Conservation (phyloP, 2,113 vertebrate species). For the Chroicocephalus ridibundus region DNA sequence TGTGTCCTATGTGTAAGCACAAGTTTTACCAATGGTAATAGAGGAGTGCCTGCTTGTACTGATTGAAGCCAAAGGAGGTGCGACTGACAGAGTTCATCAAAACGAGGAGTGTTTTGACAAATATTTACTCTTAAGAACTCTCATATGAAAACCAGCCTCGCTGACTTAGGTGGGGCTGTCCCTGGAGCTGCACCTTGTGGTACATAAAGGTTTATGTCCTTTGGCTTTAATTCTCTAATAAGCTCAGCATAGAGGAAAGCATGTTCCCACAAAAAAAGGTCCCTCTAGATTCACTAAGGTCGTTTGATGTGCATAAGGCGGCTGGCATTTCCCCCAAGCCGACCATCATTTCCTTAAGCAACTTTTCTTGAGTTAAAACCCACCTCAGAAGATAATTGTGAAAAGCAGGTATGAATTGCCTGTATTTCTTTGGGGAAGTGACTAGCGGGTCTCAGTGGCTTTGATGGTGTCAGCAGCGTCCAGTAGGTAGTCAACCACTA, state of each 20-base stretch:
- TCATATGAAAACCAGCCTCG: background rate
- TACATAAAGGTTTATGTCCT: background rate
- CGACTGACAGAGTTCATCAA: background rate
- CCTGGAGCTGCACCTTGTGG: background rate
- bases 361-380: background rate
- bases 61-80: background rate
- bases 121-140: background rate
- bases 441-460: background rate
- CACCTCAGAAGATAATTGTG: background rate
- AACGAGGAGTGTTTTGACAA: background rate
- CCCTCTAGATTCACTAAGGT: background rate
- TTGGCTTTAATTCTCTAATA: background rate
- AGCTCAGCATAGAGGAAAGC: background rate
- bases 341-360: background rate
- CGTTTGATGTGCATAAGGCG: background rate
- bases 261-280: background rate
- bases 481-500: background rate
- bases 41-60: background rate
- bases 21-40: background rate
- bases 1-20: background rate
- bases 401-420: background rate
- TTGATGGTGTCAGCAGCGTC: constrained; percentile 41
- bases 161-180: background rate
- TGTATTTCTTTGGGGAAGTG: background rate
- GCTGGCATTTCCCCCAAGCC: background rate